Evolutionary conservation across 2,113 vertebrate genomes (phyloP).

Genomic region (Rhinichthys klamathensis): DNA sequence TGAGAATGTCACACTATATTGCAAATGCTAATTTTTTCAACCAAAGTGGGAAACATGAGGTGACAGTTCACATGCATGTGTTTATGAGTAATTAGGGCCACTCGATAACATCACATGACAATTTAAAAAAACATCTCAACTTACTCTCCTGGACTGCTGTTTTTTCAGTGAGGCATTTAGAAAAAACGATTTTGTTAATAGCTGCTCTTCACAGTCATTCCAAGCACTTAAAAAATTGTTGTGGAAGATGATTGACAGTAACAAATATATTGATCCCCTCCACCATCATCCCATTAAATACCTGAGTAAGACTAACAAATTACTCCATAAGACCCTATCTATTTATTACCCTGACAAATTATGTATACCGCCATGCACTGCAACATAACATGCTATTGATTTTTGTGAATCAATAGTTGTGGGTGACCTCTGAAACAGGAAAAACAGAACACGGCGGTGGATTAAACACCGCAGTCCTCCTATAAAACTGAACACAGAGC

Average conservation of each 20-base stretch:
- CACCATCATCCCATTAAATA: background rate
- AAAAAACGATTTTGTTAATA: conserved; percentile 9
- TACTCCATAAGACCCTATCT: background rate
- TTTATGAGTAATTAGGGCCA: conserved; percentile 1
- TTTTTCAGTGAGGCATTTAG: conserved; percentile 23
- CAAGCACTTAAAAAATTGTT: background rate
- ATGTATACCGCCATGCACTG: background rate
- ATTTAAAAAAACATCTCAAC: conserved; percentile 31
- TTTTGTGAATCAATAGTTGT: conserved; percentile 33
- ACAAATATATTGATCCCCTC: background rate
- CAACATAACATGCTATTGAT: conserved; percentile 31
- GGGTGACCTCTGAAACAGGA: background rate
- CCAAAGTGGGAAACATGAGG: background rate
- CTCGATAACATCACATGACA: background rate
- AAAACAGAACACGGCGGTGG: background rate
- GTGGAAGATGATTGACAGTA: background rate
- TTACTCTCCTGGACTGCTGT: conserved; percentile 61
- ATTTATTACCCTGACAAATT: conserved; percentile 23
- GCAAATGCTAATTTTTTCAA: background rate
- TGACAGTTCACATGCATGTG: conserved; percentile 2
- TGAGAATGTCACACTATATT: background rate
- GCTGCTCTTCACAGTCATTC: background rate
- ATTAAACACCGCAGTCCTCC: background rate
- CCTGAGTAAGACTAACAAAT: conserved; percentile 1
- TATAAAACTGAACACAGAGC: background rate